Evolutionary conservation across 2,888 invertebrate species (phyloP), one percentile per base, ranked within the genome.

Genomic region (Serripes groenlandicus): DNA sequence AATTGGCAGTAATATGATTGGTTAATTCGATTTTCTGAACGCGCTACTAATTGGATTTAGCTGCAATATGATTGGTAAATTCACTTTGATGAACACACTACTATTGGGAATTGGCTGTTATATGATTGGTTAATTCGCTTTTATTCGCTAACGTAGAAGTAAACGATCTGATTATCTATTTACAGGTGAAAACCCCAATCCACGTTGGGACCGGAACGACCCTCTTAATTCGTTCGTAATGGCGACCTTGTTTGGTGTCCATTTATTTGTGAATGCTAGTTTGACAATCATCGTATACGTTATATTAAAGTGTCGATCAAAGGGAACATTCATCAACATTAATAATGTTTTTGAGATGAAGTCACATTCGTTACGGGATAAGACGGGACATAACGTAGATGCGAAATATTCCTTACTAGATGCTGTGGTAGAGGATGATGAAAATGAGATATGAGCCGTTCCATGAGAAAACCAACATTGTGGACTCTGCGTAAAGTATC

Each of bases 181-280:
- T 71, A 4, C 35, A 73, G 73, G 73, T 26, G 32, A 56, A 28
- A 28, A 35, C 34, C 60, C 73, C 0, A 73, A 73, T 62, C 73
- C 73, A 26, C 35, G 34, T 2, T 73, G 73, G 73, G 62, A 62
- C 42, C 23, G 73, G 37, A 18, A 32, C 30, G 58, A 73, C 49
- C 28, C 26, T 15, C 32, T 26, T 15, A 73, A 73, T 26, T 42
- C 42, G 21, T 62, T 62, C 21, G 58, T 62, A 21, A 62, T 73
- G 37, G 73, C 73, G 18, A 62, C 73, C 0, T 18, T 73, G 49
- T 73, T 73, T 30, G 73, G 60, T 26, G 58, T 35, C 21, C 73
- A 73, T 28, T 11, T 73, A 15, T 60, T 73, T 34, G 62, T 62
- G 23, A 62, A 62, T n/a, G 34, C 34, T 11, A 34, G 62, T 18